Base-by-base conservation (phyloP, 92 coral and sea anemone genomes). In the Metridium senile region DNA sequence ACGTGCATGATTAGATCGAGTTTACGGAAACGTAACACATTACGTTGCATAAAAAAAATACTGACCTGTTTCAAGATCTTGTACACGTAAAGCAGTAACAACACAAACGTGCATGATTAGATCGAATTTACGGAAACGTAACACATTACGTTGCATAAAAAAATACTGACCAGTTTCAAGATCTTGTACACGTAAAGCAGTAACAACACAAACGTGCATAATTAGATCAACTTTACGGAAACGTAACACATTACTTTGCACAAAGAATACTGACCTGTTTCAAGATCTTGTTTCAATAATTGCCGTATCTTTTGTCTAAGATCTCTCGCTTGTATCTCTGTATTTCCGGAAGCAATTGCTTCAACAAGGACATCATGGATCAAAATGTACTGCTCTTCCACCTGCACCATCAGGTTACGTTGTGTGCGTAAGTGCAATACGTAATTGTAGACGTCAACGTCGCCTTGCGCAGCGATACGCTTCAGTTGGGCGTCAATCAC, bases 341-440 rank as follows among this genome's bases (percentile, higher is more conserved):
- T 93, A 75, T 93, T 81, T 3, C 97, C 98, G 58, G 93, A 81
- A 10, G 85, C 89, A 45, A 93, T 91, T 30, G 98, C 97, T 47
- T 93, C 97, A n/a, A 86, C 79, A 22, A 93, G 70, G 19, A 88
- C 98, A 58, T 88, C 88, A 61, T 93, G 98, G 45, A 93, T 91
- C 32, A 93, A 84, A 39, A 93, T 75, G 58, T 91, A 93, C 75
- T 93, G 98, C 13, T 93, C 98, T 74, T 93, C 97, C 45, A 88
- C 92, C 63, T 93, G 98, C 0, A 93, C 98, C 98, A 93, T 93
- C 51, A 93, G 76, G 77, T 88, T 84, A 54, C 98, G 93, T 78
- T 93, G 92, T 58, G 84, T 53, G 45, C 98, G 90, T 74, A 93
- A 68, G 11, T 51, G 64, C 86, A 83, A 71, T 39, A 93, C 97